Evolutionary conservation across 2,113 vertebrate species (phyloP).

Genomic region (Phylloscopus trochiloides): DNA sequence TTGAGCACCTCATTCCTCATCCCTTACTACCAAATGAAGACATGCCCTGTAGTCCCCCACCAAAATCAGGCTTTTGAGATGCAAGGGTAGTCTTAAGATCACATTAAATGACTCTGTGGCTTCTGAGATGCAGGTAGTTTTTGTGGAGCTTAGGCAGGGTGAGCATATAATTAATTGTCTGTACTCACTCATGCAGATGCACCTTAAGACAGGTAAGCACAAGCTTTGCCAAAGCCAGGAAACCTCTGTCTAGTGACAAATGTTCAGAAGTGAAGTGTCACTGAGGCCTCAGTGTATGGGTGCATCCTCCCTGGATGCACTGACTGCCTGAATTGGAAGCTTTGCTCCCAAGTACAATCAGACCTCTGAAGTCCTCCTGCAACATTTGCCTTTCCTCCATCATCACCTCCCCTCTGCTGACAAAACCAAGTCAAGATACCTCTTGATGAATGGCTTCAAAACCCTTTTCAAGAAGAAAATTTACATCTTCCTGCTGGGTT

Average conservation of each 20-base stretch:
- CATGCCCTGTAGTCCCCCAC: accelerated
- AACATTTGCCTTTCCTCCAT: not conserved
- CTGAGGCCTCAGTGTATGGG: not conserved
- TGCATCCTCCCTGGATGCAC: not conserved
- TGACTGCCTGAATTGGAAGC: not conserved
- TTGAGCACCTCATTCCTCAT: not conserved
- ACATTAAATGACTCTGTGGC: not conserved
- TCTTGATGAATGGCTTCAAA: not conserved
- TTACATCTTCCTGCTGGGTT: not conserved
- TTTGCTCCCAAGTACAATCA: not conserved
- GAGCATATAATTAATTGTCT: not conserved
- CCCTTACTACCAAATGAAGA: not conserved
- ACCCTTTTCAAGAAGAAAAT: not conserved
- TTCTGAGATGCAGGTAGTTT: not conserved
- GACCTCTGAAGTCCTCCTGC: not conserved
- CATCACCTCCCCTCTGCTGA: not conserved
- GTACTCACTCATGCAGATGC: not conserved
- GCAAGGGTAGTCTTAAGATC: not conserved
- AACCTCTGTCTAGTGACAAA: not conserved
- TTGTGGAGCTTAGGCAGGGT: not conserved
- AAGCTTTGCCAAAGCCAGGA: not conserved
- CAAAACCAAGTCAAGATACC: not conserved
- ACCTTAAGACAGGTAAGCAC: not conserved
- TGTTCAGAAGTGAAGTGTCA: not conserved
- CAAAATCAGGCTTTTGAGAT: not conserved